Percentiles rank a stretch among this genome's conserved stretches.
phyloP scores from a whole-genome alignment of 2,113 vertebrate genomes.

The Chinchilla lanigera region DNA sequence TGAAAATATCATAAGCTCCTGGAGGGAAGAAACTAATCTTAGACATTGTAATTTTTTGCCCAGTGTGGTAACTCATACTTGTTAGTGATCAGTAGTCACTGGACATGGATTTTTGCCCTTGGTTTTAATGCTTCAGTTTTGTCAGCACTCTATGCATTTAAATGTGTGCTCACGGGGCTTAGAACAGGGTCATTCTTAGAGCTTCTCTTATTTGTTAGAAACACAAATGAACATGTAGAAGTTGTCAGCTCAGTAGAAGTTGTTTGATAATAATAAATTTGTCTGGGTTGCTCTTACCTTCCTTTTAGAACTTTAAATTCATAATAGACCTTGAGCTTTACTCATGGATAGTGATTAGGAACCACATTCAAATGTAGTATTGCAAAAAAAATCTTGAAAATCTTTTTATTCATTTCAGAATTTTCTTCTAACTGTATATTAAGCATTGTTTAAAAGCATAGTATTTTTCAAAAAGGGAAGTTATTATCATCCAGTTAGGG shows the following conservation, averaged over 20 bases:
- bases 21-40: neutral
- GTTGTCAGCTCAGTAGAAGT: neutral
- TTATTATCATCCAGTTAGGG: neutral
- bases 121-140: neutral
- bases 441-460: neutral
- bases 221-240: neutral
- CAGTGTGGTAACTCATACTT: neutral
- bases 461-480: neutral
- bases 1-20: neutral
- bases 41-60: neutral
- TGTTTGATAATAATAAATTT: neutral
- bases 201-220: neutral
- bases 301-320: constrained; percentile 23
- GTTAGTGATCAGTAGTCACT: neutral
- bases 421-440: neutral
- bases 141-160: neutral
- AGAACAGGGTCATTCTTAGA: neutral
- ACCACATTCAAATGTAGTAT: neutral
- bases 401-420: neutral
- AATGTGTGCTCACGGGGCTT: neutral
- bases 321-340: neutral
- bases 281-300: neutral
- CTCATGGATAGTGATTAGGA: neutral
- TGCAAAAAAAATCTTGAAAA: neutral
- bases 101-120: neutral